Evolutionary conservation across 2,888 invertebrate genomes (phyloP).

Genomic region (Cosmia pyralina): DNA sequence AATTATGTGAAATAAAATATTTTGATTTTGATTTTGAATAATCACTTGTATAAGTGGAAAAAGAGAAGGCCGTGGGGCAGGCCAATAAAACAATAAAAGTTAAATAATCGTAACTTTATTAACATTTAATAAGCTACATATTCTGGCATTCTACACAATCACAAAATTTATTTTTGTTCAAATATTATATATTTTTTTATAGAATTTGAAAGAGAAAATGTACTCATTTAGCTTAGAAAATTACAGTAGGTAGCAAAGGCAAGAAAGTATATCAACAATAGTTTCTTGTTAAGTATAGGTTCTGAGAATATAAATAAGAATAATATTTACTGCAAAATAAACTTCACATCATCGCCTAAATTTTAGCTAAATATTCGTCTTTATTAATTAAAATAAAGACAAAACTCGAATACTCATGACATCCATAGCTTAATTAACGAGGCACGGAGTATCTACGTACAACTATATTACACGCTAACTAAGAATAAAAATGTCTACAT

Average conservation of each 20-base stretch:
- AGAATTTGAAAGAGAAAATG: background rate
- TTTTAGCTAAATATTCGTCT: constrained; percentile 38
- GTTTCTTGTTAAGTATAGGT: background rate
- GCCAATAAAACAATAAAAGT: background rate
- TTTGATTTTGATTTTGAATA: too few relatives aligned
- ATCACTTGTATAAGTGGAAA: background rate
- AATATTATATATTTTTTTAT: constrained; percentile 16
- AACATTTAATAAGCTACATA: constrained; percentile 52
- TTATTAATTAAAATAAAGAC: constrained; percentile 38
- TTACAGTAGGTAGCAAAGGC: constrained; percentile 10
- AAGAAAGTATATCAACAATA: constrained; percentile 6
- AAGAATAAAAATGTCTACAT: constrained; percentile 54
- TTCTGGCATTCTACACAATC: constrained; percentile 44
- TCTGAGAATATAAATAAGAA: constrained; percentile 55
- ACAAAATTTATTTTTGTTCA: constrained; percentile 31
- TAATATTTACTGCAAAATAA: constrained; percentile 36
- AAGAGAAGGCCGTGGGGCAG: background rate
- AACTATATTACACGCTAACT: constrained; percentile 52
- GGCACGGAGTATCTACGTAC: constrained; percentile 61
- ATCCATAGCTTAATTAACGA: constrained; percentile 64
- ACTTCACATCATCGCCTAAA: constrained; percentile 26
- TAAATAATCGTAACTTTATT: constrained; percentile 63
- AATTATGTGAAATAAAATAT: too few relatives aligned
- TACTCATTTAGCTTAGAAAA: background rate
- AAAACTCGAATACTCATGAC: constrained; percentile 38